Percentiles rank a stretch among this genome's conserved stretches.
Conservation (phyloP, 2,888 invertebrate genomes). For the Cerceris ruficornis region DNA sequence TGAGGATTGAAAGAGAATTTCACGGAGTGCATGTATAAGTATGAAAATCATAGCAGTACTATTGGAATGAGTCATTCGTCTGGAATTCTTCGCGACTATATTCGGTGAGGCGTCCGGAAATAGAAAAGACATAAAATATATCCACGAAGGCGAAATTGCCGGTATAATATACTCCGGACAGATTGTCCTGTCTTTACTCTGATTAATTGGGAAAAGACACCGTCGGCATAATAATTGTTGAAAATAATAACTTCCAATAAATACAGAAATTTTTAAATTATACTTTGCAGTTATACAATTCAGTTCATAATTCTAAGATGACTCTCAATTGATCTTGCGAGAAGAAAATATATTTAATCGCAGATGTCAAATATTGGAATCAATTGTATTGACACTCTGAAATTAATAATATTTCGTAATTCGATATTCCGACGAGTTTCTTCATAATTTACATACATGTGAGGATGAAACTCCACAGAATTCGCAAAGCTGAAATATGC, state of each 20-base stretch:
- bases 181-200: not conserved
- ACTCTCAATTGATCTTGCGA: too few relatives aligned
- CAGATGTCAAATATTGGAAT: not conserved
- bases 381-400: too few relatives aligned
- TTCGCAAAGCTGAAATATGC: too few relatives aligned
- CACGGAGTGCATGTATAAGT: not conserved
- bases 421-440: too few relatives aligned
- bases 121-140: not conserved
- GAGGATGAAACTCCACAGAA: too few relatives aligned
- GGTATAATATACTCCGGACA: not conserved
- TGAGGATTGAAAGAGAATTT: constrained; percentile 15
- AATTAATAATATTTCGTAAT: too few relatives aligned
- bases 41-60: not conserved
- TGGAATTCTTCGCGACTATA: constrained; percentile 28
- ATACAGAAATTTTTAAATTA: too few relatives aligned
- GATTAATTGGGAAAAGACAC: not conserved
- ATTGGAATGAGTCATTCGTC: constrained; percentile 25
- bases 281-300: too few relatives aligned
- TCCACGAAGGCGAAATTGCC: not conserved
- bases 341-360: not conserved
- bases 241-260: too few relatives aligned
- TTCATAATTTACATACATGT: too few relatives aligned
- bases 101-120: constrained; percentile 14
- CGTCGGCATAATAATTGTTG: not conserved
- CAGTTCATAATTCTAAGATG: too few relatives aligned